These are phyloP conservation scores for Carassius auratus DNA, from an alignment of 2,113 vertebrate genomes.

Conservation along the genomic window DNA sequence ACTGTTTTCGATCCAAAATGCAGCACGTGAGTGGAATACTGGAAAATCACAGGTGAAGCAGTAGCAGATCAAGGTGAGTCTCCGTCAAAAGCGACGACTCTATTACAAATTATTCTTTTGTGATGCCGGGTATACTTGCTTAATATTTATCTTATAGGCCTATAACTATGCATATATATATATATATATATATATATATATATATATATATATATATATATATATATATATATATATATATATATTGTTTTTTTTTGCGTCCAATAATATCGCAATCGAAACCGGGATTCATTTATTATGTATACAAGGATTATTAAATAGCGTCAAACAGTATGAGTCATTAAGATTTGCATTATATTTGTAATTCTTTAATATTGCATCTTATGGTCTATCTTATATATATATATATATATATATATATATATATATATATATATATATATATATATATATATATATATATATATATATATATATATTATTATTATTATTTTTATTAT, in stretches of 20 bases:
- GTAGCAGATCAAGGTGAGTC: conserved; percentile 13
- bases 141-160: no score
- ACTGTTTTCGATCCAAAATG: neutral
- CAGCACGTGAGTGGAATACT: neutral
- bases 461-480: no score
- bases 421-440: no score
- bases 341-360: neutral
- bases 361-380: neutral
- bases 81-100: neutral
- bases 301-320: neutral
- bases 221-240: no score
- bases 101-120: neutral
- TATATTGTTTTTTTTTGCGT: no score
- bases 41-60: conserved; percentile 24
- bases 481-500: no score
- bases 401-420: no score
- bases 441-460: no score
- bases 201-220: no score
- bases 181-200: no score
- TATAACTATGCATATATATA: neutral
- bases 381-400: neutral
- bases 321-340: neutral
- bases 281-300: neutral
- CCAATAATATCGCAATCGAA: neutral
- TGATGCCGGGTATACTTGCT: neutral